A percentile compares a stretch with the other conserved stretches of the same genome.
Conservation (phyloP, 2,113 vertebrate species). For the Chlamydotis undulata region DNA sequence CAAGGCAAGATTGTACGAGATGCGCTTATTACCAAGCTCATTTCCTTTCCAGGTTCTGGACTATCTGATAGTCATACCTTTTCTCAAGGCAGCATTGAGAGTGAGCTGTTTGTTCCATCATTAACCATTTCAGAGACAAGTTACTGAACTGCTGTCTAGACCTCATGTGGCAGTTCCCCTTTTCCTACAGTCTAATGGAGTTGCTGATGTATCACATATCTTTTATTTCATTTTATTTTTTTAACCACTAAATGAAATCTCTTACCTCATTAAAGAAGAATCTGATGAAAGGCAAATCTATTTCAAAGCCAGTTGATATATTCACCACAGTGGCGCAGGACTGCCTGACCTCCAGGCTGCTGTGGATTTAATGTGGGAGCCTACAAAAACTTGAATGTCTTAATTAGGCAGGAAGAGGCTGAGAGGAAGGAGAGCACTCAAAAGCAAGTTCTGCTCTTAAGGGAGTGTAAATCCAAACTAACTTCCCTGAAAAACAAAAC, state of each 20-base stretch:
- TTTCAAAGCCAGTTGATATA: background rate
- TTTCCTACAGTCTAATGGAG: background rate
- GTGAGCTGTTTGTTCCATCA: background rate
- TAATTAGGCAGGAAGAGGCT: background rate
- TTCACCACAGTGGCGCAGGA: background rate
- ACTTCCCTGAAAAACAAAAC: background rate
- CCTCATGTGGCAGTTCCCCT: slow-evolving; percentile 1
- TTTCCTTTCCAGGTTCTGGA: background rate
- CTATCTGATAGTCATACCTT: background rate
- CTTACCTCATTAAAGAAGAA: slow-evolving; percentile 38
- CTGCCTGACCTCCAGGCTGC: background rate
- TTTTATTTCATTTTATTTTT: background rate
- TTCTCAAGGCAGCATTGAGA: background rate
- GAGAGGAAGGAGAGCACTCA: background rate
- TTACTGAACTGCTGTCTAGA: background rate
- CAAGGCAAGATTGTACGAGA: background rate
- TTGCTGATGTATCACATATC: background rate
- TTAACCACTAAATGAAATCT: slow-evolving; percentile 1
- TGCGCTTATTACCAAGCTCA: accelerated
- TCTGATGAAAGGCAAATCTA: slow-evolving; percentile 26
- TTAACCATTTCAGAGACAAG: slow-evolving; percentile 25
- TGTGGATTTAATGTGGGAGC: background rate
- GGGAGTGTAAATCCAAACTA: background rate
- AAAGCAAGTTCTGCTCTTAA: background rate
- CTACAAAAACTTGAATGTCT: background rate